These are phyloP conservation scores for Cyprinodon brontotheroides DNA, from an alignment of 2,113 vertebrate species.

Conservation along the genomic window DNA sequence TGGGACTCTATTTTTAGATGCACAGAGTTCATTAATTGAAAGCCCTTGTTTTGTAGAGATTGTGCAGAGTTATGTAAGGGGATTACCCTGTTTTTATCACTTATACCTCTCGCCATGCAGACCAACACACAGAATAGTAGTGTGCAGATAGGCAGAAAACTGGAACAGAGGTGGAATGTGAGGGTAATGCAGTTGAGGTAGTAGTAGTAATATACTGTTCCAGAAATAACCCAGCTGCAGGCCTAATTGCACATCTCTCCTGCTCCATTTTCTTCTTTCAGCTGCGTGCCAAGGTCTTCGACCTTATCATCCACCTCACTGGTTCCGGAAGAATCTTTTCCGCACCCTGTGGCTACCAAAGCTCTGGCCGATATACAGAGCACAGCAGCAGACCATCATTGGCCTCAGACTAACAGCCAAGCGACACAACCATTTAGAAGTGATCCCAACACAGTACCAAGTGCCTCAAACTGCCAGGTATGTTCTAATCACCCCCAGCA, in stretches of 20 bases:
- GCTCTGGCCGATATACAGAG: conserved; percentile 65
- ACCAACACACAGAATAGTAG: conserved; percentile 42
- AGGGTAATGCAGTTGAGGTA: conserved; percentile 53
- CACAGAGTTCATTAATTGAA: conserved; percentile 66
- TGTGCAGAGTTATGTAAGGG: conserved; percentile 75
- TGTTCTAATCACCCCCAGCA: conserved; percentile 70
- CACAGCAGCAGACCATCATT: conserved; percentile 75
- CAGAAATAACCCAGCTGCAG: conserved; percentile 75
- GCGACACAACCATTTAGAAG: conserved; percentile 75
- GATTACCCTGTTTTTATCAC: conserved; percentile 75
- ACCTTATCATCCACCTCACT: conserved; percentile 82
- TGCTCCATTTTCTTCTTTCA: conserved; percentile 64
- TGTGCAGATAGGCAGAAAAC: conserved; percentile 35
- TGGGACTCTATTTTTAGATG: conserved; percentile 75
- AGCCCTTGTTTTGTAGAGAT: conserved; percentile 49
- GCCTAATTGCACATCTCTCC: conserved; percentile 78
- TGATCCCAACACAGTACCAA: conserved; percentile 73
- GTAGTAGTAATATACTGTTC: conserved; percentile 51
- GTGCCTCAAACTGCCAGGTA: conserved; percentile 77
- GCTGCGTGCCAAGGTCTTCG: conserved; percentile 78
- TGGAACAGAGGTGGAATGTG: conserved; percentile 44
- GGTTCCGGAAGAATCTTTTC: conserved; percentile 83
- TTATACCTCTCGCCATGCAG: conserved; percentile 51
- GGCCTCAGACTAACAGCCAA: conserved; percentile 72
- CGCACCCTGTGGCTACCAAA: conserved; percentile 71